Evolutionary conservation across 2,797 vertebrate species (phyloP).

Genomic region (Sebastes jordani): DNA sequence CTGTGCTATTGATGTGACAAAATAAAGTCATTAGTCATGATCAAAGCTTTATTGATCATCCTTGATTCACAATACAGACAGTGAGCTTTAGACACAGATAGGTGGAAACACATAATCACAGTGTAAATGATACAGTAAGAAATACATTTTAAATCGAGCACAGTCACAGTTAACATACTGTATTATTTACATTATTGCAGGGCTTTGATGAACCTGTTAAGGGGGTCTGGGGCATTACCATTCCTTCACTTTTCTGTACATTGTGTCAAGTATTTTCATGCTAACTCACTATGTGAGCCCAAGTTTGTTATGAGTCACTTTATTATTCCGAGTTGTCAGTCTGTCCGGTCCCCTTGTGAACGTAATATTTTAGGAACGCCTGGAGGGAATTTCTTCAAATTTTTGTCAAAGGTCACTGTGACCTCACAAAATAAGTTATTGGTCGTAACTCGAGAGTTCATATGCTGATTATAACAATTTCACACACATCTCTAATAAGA

Average conservation of each 20-base stretch:
- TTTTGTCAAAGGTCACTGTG: no score
- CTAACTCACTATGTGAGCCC: no score
- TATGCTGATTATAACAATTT: no score
- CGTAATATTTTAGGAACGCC: no score
- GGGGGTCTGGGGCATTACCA: not conserved
- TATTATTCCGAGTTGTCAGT: no score
- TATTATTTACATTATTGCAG: not conserved
- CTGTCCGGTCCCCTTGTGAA: no score
- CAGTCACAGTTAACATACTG: not conserved
- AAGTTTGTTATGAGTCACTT: no score
- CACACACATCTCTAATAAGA: accelerated
- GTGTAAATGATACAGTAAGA: not conserved
- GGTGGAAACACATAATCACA: not conserved
- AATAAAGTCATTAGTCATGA: conserved; percentile 72
- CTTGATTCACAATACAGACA: not conserved
- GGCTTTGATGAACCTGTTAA: not conserved
- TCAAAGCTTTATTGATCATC: not conserved
- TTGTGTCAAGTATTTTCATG: no score
- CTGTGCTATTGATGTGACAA: conserved; percentile 72
- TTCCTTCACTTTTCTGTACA: not conserved
- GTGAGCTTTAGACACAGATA: not conserved
- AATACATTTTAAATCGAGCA: not conserved
- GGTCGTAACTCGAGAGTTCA: no score
- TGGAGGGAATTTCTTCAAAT: no score
- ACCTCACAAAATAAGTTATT: no score